A percentile compares a stretch with the other conserved stretches of the same genome.
These are phyloP conservation scores for Kryphioiulus occultus DNA, from an alignment of 2,888 invertebrate species.

Conservation along the genomic window DNA sequence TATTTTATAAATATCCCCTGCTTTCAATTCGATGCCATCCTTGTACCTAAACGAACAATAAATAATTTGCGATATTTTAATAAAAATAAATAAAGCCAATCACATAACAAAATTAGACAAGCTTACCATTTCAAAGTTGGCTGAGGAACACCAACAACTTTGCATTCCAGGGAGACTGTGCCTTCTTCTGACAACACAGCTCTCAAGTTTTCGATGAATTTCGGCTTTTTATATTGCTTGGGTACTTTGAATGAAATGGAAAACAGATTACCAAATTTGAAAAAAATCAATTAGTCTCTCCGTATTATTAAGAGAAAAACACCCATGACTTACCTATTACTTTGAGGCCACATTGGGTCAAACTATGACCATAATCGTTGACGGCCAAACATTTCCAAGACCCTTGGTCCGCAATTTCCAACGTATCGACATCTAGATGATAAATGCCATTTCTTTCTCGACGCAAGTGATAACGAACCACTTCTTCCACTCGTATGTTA, in stretches of 20 bases:
- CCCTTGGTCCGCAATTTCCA: slow-evolving; percentile 85
- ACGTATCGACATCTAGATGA: slow-evolving; percentile 74
- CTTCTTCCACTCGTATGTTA: slow-evolving; percentile 75
- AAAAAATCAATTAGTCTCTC: too few species aligned
- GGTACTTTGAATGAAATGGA: slow-evolving; percentile 72
- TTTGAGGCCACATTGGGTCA: slow-evolving; percentile 85
- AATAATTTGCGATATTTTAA: neutral
- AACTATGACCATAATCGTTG: slow-evolving; percentile 87
- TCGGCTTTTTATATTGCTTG: slow-evolving; percentile 85
- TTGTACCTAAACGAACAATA: slow-evolving; percentile 68
- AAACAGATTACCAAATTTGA: too few species aligned
- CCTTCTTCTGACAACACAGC: slow-evolving; percentile 88
- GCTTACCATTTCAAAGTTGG: slow-evolving; percentile 82
- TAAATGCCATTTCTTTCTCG: slow-evolving; percentile 76
- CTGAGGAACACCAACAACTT: slow-evolving; percentile 87
- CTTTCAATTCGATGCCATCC: slow-evolving; percentile 86
- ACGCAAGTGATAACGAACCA: slow-evolving; percentile 73
- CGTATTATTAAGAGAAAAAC: neutral
- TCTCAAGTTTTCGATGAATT: slow-evolving; percentile 82
- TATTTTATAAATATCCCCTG: slow-evolving; percentile 89
- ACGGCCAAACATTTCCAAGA: slow-evolving; percentile 92
- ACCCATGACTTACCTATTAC: slow-evolving; percentile 65
- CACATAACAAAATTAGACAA: neutral
- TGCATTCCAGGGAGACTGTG: slow-evolving; percentile 89
- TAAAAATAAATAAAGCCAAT: neutral